Percentiles rank a stretch among this genome's conserved stretches.
These are phyloP conservation scores for Microctenopoma stevenorrisi DNA, from an alignment of 2,797 vertebrate genomes.

Conservation along the genomic window DNA sequence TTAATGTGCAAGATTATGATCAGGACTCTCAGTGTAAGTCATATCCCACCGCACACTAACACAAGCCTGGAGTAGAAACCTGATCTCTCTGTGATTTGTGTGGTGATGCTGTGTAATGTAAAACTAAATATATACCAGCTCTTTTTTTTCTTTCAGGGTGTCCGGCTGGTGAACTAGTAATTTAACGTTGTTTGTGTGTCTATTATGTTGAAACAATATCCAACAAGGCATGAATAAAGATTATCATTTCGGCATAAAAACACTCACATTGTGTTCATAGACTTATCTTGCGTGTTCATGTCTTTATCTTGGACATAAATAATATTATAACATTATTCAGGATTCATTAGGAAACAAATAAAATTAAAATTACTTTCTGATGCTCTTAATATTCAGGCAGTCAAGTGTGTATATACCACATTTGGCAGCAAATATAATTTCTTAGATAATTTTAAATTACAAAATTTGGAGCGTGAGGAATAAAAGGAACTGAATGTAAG, in stretches of 20 bases:
- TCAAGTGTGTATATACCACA: background rate
- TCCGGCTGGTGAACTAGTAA: conserved; percentile 2
- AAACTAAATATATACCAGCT: background rate
- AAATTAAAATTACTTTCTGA: conserved; percentile 9
- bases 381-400: conserved; percentile 6
- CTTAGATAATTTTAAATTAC: background rate
- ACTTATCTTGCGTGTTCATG: background rate
- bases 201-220: conserved; percentile 8
- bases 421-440: background rate
- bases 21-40: conserved; percentile 4
- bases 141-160: conserved; percentile 4
- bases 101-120: background rate
- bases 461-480: background rate
- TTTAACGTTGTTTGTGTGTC: background rate
- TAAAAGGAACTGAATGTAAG: background rate
- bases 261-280: conserved; percentile 1
- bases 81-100: conserved; percentile 19
- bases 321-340: conserved; percentile 6
- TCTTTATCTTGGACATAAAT: background rate
- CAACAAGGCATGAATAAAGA: conserved; percentile 18
- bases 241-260: conserved; percentile 12
- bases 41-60: background rate
- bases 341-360: conserved; percentile 36
- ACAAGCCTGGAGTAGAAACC: background rate
- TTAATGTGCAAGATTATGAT: conserved; percentile 13